Conservation (phyloP, 2,113 vertebrate species). For the Macquaria australasica region DNA sequence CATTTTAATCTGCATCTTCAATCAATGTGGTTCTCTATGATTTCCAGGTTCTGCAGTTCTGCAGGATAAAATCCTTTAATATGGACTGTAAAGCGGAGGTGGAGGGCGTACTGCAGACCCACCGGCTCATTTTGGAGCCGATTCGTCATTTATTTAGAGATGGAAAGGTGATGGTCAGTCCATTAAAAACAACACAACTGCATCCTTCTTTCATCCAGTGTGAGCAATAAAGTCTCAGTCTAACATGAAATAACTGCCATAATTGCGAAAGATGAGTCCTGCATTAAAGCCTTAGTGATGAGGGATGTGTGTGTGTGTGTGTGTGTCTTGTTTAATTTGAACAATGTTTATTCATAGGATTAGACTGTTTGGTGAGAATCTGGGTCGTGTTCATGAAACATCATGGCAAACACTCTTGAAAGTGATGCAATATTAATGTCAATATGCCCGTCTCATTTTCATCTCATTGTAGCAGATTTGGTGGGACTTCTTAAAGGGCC, state of each 20-base stretch:
- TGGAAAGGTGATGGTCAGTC: conserved; percentile 54
- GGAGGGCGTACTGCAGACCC: conserved; percentile 27
- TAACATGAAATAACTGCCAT: conserved; percentile 54
- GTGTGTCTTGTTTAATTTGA: conserved; percentile 51
- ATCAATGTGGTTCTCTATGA: conserved; percentile 20
- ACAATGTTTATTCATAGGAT: conserved; percentile 76
- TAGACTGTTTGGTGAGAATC: conserved; percentile 69
- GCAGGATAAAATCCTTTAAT: conserved; percentile 53
- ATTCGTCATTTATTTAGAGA: conserved; percentile 53
- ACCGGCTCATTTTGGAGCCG: conserved; percentile 33
- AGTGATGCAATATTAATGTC: conserved; percentile 78
- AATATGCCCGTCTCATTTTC: conserved; percentile 57
- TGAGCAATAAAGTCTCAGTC: conserved; percentile 48
- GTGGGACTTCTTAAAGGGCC: conserved; percentile 36
- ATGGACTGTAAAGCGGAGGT: conserved; percentile 38
- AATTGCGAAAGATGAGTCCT: conserved; percentile 53
- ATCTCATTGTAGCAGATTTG: conserved; percentile 19
- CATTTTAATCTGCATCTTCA: conserved; percentile 60
- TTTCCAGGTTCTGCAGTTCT: conserved; percentile 30
- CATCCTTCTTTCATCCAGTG: conserved; percentile 41
- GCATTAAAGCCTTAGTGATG: not conserved
- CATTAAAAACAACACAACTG: conserved; percentile 47
- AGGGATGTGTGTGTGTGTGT: conserved; percentile 28
- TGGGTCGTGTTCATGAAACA: conserved; percentile 59
- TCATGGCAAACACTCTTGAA: conserved; percentile 65